Evolutionary conservation across 2,797 vertebrate genomes (phyloP), one percentile per base, ranked within the genome.

Genomic region (Phoebastria nigripes): DNA sequence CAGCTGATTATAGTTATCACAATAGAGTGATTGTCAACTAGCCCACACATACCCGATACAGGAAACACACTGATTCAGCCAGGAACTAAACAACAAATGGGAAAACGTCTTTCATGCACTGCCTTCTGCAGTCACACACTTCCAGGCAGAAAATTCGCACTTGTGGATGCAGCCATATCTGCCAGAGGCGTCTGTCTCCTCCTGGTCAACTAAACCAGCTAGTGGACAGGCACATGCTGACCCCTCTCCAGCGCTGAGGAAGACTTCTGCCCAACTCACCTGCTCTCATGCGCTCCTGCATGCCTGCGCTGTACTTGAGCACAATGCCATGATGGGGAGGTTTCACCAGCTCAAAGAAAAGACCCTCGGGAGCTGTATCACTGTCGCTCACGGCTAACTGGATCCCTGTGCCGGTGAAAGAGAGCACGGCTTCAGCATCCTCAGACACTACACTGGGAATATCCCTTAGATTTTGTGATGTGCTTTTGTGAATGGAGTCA

Each of bases 311-410:
- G 62, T 97, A 96, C 96, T 97, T 99, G 7, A 99, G 87, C 70
- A 99, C 97, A 2, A 97, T 58, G 26, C 99, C 99, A 2, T 98
- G 98, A n/a, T 33, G 87, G 0, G 99, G 99, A 66, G 98, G 98
- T 47, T 98, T 98, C 79, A 98, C 98, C 92, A 99, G 97, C 98
- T 99, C 99, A 80, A 99, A 99, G 97, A 98, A 98, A 91, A 99
- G 98, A 21, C 99, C 99, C 69, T 99, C 98, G 0, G 99, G 98
- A 55, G 98, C 92, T 9, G 98, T 98, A 89, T 99, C 98, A 0
- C 97, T 96, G 39, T 99, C 99, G 3, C 98, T 98, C 25, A 98
- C 98, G 0, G 98, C 98, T 95, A 99, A 59, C 96, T 99, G 98
- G 90, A 99, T 98, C 49, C 99, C 99, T 99, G 92, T 9, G 41